Evolutionary conservation across 1,140 invertebrate species (phyloP).

Genomic region (Zaprionus tsacasi): DNA sequence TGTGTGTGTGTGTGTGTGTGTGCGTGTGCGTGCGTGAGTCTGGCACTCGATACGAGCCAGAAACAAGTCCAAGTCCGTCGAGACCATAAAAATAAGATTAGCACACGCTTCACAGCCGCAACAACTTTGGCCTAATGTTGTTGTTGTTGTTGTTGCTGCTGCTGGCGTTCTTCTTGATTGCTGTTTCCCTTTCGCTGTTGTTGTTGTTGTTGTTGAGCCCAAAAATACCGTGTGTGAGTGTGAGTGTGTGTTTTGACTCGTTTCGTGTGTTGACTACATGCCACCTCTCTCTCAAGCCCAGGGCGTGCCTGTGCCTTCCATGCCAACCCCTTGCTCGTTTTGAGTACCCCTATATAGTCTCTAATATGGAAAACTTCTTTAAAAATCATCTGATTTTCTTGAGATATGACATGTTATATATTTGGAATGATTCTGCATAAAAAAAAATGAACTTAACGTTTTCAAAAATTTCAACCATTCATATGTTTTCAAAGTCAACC

Average conservation of each 20-base stretch:
- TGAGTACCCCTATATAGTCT: too few species aligned
- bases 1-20: neutral
- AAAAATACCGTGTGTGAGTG: slow-evolving; percentile 7
- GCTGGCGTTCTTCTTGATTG: slow-evolving; percentile 18
- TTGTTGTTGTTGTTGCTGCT: slow-evolving; percentile 29
- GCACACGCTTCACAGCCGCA: slow-evolving; percentile 68
- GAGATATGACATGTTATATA: too few species aligned
- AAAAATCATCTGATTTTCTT: too few species aligned
- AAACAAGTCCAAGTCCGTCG: slow-evolving; percentile 70
- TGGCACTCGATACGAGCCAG: slow-evolving; percentile 28
- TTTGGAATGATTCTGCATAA: too few species aligned
- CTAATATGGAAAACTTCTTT: too few species aligned
- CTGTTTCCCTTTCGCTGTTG: slow-evolving; percentile 28
- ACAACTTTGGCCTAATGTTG: slow-evolving; percentile 14
- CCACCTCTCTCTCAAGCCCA: neutral
- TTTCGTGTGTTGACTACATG: slow-evolving; percentile 33
- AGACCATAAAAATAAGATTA: slow-evolving; percentile 82
- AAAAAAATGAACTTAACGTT: too few species aligned
- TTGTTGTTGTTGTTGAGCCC: slow-evolving; percentile 25
- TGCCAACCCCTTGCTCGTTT: neutral
- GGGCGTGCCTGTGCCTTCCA: neutral
- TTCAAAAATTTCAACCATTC: too few species aligned
- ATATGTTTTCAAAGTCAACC: too few species aligned
- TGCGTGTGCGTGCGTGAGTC: neutral
- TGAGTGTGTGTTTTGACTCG: slow-evolving; percentile 24